Conservation (phyloP, 1,140 invertebrate species). For the Cyphomyrmex costatus region DNA sequence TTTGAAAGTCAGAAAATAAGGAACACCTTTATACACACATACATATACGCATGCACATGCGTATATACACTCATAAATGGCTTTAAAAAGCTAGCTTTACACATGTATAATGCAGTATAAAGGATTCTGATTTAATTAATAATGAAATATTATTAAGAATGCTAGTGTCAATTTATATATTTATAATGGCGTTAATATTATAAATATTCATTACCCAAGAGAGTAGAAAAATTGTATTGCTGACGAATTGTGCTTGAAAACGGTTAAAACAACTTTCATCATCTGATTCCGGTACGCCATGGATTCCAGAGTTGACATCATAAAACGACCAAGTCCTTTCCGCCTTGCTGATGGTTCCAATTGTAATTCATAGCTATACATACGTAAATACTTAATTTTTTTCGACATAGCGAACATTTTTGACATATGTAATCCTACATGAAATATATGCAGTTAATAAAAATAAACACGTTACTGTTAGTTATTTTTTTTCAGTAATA, state of each 20-base stretch:
- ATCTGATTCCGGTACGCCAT: slow-evolving; percentile 91
- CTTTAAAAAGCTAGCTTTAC: background rate
- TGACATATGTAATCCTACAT: background rate
- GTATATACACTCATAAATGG: slow-evolving; percentile 1
- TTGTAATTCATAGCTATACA: slow-evolving; percentile 94
- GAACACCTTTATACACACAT: background rate
- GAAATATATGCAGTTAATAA: too few relatives aligned
- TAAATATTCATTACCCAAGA: slow-evolving; percentile 88
- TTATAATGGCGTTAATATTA: background rate
- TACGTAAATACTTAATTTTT: slow-evolving; percentile 34
- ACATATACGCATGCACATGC: too few relatives aligned
- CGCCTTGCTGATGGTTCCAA: slow-evolving; percentile 89
- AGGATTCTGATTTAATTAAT: background rate
- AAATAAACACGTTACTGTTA: too few relatives aligned
- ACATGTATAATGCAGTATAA: background rate
- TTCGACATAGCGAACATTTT: background rate
- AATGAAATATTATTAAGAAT: background rate
- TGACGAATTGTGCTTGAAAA: slow-evolving; percentile 91
- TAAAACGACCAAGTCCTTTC: slow-evolving; percentile 93
- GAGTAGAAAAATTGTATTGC: slow-evolving; percentile 91
- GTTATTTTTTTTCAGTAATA: too few relatives aligned
- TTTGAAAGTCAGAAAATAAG: too few relatives aligned
- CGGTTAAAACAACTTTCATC: slow-evolving; percentile 94
- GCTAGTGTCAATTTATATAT: background rate
- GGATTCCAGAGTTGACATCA: slow-evolving; percentile 93